phyloP scores from a whole-genome alignment of 2,797 vertebrate species.

The Telmatherina bonti region DNA sequence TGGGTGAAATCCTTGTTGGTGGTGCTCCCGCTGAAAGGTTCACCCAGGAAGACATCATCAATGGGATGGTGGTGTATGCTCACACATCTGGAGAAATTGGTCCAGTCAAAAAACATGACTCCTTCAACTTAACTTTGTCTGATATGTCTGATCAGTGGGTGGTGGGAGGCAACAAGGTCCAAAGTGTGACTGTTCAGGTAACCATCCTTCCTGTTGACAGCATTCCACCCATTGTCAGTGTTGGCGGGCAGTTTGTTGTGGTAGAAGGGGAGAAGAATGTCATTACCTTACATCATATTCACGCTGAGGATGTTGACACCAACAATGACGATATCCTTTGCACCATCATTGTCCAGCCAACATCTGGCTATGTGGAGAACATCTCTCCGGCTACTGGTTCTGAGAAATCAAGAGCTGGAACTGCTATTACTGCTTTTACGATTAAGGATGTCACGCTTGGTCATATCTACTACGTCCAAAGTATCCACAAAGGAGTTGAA shows the following conservation, averaged over 20 bases:
- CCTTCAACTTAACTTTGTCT: constrained; percentile 88
- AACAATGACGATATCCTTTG: constrained; percentile 88
- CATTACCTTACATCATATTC: constrained; percentile 84
- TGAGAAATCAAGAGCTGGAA: constrained; percentile 86
- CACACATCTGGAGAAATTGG: constrained; percentile 91
- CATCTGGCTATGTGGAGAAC: constrained; percentile 91
- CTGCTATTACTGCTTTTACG: constrained; percentile 88
- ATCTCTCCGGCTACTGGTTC: constrained; percentile 87
- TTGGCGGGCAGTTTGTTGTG: constrained; percentile 82
- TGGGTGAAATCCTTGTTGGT: constrained; percentile 86
- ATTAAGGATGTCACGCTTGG: constrained; percentile 84
- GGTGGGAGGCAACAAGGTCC: constrained; percentile 85
- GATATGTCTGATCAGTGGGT: constrained; percentile 87
- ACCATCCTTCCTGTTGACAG: constrained; percentile 89
- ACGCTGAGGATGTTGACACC: constrained; percentile 87
- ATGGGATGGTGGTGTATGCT: constrained; percentile 84
- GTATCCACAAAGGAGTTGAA: constrained; percentile 90
- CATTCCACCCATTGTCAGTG: constrained; percentile 82
- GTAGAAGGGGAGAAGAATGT: constrained; percentile 88
- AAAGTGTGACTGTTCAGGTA: constrained; percentile 86
- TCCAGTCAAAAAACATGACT: constrained; percentile 82
- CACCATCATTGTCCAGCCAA: constrained; percentile 87
- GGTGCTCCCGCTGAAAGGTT: constrained; percentile 84
- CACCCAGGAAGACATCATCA: constrained; percentile 89
- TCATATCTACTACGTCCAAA: constrained; percentile 90